A percentile compares a stretch with the other conserved stretches of the same genome.
These are phyloP conservation scores for Aricia artaxerxes DNA, from an alignment of 2,888 invertebrate species.

Conservation along the genomic window DNA sequence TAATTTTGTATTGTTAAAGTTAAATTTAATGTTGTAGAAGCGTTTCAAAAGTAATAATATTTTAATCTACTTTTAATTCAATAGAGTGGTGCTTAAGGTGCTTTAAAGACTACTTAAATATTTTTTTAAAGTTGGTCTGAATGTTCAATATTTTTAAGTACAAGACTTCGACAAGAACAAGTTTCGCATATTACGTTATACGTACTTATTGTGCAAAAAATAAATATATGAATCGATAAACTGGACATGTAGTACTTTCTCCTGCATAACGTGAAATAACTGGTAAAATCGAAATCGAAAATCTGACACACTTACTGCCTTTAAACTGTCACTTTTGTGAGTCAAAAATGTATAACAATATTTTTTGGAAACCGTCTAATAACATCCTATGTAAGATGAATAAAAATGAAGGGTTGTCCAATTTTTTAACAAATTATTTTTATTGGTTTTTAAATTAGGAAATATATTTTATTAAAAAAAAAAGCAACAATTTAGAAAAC, in stretches of 20 bases:
- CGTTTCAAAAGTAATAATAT: background rate
- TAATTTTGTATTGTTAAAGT: background rate
- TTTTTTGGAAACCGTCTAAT: background rate
- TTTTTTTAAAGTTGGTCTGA: background rate
- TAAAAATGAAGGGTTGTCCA: too few relatives aligned
- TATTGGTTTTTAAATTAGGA: background rate
- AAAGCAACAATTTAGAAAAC: background rate
- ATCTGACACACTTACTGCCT: background rate
- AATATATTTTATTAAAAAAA: background rate
- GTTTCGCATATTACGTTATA: background rate
- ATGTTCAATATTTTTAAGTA: background rate
- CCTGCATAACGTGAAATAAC: background rate
- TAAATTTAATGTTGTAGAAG: background rate
- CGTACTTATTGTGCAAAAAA: background rate
- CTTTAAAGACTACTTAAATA: background rate
- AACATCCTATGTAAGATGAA: too few relatives aligned
- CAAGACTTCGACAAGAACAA: background rate
- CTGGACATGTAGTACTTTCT: background rate
- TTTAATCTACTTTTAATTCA: background rate
- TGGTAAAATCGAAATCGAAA: constrained; percentile 27
- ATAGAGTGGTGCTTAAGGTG: background rate
- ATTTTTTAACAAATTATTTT: background rate
- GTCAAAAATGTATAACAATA: background rate
- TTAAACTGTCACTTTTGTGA: background rate
- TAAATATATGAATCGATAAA: constrained; percentile 6